Conservation (phyloP, 2,888 invertebrate species). For the Agrotis exclamationis region DNA sequence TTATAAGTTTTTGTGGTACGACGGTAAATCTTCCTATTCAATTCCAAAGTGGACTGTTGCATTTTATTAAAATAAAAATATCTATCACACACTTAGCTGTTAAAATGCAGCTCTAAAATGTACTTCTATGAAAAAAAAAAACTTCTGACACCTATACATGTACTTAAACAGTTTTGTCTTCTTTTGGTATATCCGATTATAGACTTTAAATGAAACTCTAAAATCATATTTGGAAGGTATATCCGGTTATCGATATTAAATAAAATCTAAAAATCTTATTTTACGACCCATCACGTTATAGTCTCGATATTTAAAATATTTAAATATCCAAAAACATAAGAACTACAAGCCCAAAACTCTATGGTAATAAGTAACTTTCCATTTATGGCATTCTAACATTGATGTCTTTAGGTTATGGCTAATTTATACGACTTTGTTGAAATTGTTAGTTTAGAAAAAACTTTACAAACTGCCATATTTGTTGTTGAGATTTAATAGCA, state of each 20-base stretch:
- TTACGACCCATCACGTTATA: constrained; percentile 18
- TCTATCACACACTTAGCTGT: no score
- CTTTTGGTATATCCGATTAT: no score
- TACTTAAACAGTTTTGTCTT: no score
- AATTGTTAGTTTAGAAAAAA: background rate
- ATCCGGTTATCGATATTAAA: background rate
- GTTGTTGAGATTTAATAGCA: background rate
- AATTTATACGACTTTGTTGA: constrained; percentile 30
- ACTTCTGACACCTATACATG: no score
- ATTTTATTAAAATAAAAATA: no score
- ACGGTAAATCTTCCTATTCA: no score
- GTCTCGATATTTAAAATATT: background rate
- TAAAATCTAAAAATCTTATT: background rate
- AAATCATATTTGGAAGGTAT: no score
- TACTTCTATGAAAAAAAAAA: no score
- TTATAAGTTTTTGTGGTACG: no score
- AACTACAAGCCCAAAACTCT: constrained; percentile 18
- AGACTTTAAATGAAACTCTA: no score
- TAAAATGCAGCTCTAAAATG: no score
- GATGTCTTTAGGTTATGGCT: constrained; percentile 19
- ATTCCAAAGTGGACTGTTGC: no score
- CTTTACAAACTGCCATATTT: background rate
- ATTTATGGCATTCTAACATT: constrained; percentile 27
- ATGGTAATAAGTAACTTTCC: constrained; percentile 31
- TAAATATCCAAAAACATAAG: background rate